Conservation (phyloP, 2,888 invertebrate genomes). For the Unio pictorum region DNA sequence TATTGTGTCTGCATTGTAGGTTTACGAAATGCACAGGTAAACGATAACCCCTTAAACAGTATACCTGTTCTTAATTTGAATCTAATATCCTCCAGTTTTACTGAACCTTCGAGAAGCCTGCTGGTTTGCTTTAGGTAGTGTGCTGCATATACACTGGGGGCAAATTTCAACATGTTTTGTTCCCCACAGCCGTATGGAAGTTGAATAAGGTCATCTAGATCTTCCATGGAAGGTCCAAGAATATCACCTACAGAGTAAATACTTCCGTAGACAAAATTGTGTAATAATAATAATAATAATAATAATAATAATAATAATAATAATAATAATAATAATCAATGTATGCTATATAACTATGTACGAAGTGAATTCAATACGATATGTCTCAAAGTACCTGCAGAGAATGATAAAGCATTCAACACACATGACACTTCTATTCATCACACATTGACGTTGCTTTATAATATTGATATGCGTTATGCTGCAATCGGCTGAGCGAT, state of each 20-base stretch:
- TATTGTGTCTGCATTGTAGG: too few relatives aligned
- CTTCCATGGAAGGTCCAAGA: conserved; percentile 83
- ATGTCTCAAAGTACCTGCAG: too few relatives aligned
- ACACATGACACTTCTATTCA: too few relatives aligned
- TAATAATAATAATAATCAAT: not conserved
- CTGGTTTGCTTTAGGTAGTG: conserved; percentile 85
- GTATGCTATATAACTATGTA: not conserved
- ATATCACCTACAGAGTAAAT: conserved; percentile 77
- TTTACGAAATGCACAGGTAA: too few relatives aligned
- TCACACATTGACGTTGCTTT: too few relatives aligned
- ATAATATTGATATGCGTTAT: too few relatives aligned
- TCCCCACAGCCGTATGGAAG: conserved; percentile 92
- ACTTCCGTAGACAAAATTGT: not conserved
- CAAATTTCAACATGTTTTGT: conserved; percentile 92
- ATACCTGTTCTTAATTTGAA: conserved; percentile 21
- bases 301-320: not conserved
- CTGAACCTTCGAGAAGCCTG: conserved; percentile 78
- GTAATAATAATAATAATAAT: not conserved
- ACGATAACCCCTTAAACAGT: not conserved
- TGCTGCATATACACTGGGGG: conserved; percentile 88
- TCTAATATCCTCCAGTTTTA: conserved; percentile 74
- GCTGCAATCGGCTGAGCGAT: too few relatives aligned
- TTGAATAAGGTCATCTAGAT: conserved; percentile 81
- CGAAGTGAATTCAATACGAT: too few relatives aligned
- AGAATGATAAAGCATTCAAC: too few relatives aligned